A percentile compares a stretch with the other conserved stretches of the same genome.
Evolutionary conservation across 2,888 invertebrate genomes (phyloP).

Genomic region (Pachliopta kotzebuea): DNA sequence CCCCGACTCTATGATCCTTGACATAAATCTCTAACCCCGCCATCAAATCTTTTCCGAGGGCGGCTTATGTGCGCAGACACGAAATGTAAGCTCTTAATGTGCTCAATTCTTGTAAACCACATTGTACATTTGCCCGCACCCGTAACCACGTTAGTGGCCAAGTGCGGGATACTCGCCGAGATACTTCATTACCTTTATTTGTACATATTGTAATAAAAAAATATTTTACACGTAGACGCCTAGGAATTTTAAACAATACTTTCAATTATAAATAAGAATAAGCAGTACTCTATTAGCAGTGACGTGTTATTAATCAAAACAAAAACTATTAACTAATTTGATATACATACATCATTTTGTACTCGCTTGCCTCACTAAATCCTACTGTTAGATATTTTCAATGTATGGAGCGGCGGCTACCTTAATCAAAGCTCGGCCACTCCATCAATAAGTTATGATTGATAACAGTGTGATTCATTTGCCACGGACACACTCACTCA

Average conservation of each 20-base stretch:
- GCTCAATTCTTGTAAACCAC: conserved; percentile 50
- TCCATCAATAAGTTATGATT: conserved; percentile 75
- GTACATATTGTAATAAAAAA: not conserved
- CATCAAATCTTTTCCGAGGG: conserved; percentile 77
- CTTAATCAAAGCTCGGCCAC: conserved; percentile 53
- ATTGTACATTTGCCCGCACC: conserved; percentile 27
- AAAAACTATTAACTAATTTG: too few species aligned
- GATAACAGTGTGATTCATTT: conserved; percentile 61
- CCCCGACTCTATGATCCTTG: conserved; percentile 77
- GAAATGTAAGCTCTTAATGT: conserved; percentile 70
- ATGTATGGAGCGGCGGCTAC: conserved; percentile 7
- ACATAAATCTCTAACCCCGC: conserved; percentile 79
- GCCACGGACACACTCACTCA: conserved; percentile 37
- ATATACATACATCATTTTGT: not conserved
- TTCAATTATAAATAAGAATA: not conserved
- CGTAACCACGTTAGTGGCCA: conserved; percentile 32
- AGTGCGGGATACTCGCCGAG: not conserved
- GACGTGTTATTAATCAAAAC: too few species aligned
- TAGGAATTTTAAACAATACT: not conserved
- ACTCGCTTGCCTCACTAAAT: not conserved
- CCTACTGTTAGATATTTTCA: conserved; percentile 2
- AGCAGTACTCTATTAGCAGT: too few species aligned
- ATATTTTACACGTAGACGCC: too few species aligned
- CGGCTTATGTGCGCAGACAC: conserved; percentile 71
- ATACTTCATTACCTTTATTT: conserved; percentile 1